Base-by-base conservation (phyloP, 1,140 invertebrate genomes). In the Nomia melanderi region DNA sequence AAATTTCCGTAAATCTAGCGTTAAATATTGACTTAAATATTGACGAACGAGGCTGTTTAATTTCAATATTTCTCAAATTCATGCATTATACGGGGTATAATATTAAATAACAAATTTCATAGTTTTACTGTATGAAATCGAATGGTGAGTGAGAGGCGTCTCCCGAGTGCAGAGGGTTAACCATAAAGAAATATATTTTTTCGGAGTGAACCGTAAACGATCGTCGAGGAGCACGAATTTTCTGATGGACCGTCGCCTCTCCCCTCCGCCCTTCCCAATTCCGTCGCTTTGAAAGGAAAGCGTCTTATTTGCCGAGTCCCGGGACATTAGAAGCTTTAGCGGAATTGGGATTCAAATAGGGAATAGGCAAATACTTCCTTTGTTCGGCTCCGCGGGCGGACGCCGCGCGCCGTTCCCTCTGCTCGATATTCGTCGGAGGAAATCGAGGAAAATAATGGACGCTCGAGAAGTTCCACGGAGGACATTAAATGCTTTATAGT, bases 331-430 rank as follows among this genome's bases (percentile, higher is more conserved):
- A 31, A 57, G 54, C 27, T 57, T 57, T 57, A 57, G 27, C 27
- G 17, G 54, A 57, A 57, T 31, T 57, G 54, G 27, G 12, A 25
- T 57, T 57, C 54, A 57, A 31, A 31, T 57, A 57, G 27, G 54
- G 54, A 29, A 57, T 57, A 57, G 54, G 54, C 54, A 57, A 57
- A 57, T 57, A 57, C 54, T 57, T 57, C 54, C 54, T 57, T 57
- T 57, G 54, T 57, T 50, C 47, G 47, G 47, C 3, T 50, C 20
- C 27, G 5, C 53, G 25, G 14, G 20, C n/a, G 25, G 27, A 12
- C 17, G 14, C 9, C 7, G 44, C 8, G 8, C 11, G 27, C 17
- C 53, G 11, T 14, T 31, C 14, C 7, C 17, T 3, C 17, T 6
- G 54, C 2, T 25, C 20, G 27, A 7, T 29, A 27, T 29, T 29